A percentile compares a stretch with the other conserved stretches of the same genome.
phyloP scores from a whole-genome alignment of 2,888 invertebrate genomes.

The Cylloceria caligata region DNA sequence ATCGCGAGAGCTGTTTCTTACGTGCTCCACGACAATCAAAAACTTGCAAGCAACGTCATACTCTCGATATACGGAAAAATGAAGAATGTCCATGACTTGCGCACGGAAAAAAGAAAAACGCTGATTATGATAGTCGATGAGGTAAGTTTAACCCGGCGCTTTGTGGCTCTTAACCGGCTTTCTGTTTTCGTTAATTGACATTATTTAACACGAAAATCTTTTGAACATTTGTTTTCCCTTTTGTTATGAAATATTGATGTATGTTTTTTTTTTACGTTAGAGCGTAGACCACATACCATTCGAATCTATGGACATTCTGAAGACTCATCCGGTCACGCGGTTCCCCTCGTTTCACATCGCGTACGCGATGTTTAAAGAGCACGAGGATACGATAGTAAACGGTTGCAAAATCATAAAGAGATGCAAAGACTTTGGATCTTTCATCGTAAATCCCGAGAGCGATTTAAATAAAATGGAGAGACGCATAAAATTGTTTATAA shows the following conservation, averaged over 20 bases:
- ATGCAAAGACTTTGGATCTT: conserved; percentile 85
- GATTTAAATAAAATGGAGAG: conserved; percentile 89
- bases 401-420: conserved; percentile 87
- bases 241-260: background rate
- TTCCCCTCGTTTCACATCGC: conserved; percentile 90
- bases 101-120: conserved; percentile 86
- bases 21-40: conserved; percentile 80
- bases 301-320: conserved; percentile 90
- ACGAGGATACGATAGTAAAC: conserved; percentile 86
- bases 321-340: conserved; percentile 89
- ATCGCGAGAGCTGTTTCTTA: conserved; percentile 83
- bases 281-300: conserved; percentile 91
- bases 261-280: conserved; percentile 84
- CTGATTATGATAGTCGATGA: conserved; percentile 90
- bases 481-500: conserved; percentile 86
- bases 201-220: background rate
- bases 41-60: conserved; percentile 79
- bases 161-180: background rate
- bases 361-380: conserved; percentile 88
- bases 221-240: conserved; percentile 21
- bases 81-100: conserved; percentile 76
- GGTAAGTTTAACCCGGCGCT: conserved; percentile 83
- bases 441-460: conserved; percentile 88
- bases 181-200: conserved; percentile 6
- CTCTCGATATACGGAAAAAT: conserved; percentile 78